These are phyloP conservation scores for Sminthurides aquaticus DNA, from an alignment of 2,888 invertebrate species.

Conservation along the genomic window DNA sequence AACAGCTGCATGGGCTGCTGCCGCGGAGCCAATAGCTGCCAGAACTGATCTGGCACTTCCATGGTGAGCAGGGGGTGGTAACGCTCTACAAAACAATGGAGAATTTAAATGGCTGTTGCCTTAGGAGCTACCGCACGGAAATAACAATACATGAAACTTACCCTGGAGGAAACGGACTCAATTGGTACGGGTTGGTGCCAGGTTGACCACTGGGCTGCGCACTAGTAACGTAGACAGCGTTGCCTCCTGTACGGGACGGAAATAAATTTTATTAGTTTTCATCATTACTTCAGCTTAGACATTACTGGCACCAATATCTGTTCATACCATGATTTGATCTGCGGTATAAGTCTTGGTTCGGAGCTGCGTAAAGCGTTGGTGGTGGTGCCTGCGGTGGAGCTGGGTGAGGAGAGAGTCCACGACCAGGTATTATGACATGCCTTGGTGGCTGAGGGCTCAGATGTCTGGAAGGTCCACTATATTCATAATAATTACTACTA, in stretches of 20 bases:
- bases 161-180: constrained; percentile 48
- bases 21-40: constrained; percentile 45
- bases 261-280: too few species aligned
- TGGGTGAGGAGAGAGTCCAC: constrained; percentile 37
- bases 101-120: too few species aligned
- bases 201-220: constrained; percentile 32
- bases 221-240: constrained; percentile 40
- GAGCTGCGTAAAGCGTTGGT: constrained; percentile 38
- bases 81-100: constrained; percentile 53
- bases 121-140: too few species aligned
- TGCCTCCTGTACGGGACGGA: too few species aligned
- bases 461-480: constrained; percentile 29
- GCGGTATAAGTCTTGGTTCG: constrained; percentile 38
- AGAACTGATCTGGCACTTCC: constrained; percentile 62
- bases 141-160: constrained; percentile 28
- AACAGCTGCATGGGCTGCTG: constrained; percentile 46
- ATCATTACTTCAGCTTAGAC: too few species aligned
- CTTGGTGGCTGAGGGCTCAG: constrained; percentile 40
- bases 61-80: constrained; percentile 79
- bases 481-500: not conserved
- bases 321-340: constrained; percentile 38
- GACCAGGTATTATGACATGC: constrained; percentile 37
- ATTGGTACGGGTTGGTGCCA: constrained; percentile 47
- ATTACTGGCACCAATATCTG: too few species aligned
- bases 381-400: constrained; percentile 32